Base-by-base conservation (phyloP, 2,888 invertebrate genomes). In the Petrolisthes manimaculis region DNA sequence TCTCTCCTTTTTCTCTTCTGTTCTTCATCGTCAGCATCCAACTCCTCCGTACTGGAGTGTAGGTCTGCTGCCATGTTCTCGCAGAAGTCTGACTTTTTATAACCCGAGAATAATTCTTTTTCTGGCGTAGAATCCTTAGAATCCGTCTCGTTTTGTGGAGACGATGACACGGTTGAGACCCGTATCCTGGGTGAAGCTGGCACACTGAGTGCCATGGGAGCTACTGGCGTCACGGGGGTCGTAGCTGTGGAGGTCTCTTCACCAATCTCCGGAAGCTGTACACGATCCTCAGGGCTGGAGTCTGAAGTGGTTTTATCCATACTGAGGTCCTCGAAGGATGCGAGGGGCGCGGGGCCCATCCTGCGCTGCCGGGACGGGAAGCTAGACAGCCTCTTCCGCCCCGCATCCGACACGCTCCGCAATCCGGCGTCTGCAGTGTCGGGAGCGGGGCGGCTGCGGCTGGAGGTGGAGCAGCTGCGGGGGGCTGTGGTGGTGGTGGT, bases 341-440 rank as follows among this genome's bases (percentile, higher is more conserved):
- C 97, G 94, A 97, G 96, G 93, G 97, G 97, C 92, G 97, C 97
- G 93, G 97, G 97, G 93, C 97, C 97, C 93, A 96, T 96, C 88
- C 92, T 92, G 94, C 95, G 95, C 94, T 96, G 96, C 92, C 92
- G 91, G 86, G 89, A 89, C 89, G 90, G 88, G 89, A 90, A 87
- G 89, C 90, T 89, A 61, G 89, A 89, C 67, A 90, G 86, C 89
- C 89, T 84, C 51, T 89, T 71, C 75, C 89, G 88, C 61, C 90
- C 90, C 86, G 86, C 88, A 55, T 90, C 89, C 79, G 89, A 89
- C 83, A 90, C 89, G 71, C 77, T 55, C n/a, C 88, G 89, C 37
- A 84, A 37, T 56, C 69, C 79, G 67, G 89, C 55, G 78, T 86
- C 89, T 75, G 82, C 81, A 24, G 67, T 84, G 84, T 83, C 86